Conservation (phyloP, 2,797 vertebrate species). For the Podargus strigoides region DNA sequence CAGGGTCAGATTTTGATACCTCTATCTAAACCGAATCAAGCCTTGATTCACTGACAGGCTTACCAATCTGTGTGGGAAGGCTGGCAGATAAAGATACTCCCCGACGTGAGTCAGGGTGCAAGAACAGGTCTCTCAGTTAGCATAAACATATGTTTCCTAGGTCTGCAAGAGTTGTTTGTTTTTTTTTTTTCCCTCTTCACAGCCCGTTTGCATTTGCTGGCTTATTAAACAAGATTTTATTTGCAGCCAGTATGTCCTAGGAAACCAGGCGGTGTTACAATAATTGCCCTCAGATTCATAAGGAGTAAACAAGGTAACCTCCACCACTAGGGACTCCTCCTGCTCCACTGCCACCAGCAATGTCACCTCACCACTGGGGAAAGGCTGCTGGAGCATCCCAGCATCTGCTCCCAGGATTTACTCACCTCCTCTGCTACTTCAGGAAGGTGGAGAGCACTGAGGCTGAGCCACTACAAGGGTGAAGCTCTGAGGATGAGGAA, state of each 20-base stretch:
- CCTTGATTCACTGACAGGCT: neutral
- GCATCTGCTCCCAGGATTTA: neutral
- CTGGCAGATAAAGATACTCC: neutral
- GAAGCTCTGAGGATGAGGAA: neutral
- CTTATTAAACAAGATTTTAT: constrained; percentile 27
- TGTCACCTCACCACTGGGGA: neutral
- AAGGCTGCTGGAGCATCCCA: neutral
- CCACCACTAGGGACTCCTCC: neutral
- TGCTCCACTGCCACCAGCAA: neutral
- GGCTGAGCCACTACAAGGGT: neutral
- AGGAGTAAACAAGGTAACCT: neutral
- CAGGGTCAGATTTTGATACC: neutral
- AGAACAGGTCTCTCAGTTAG: constrained; percentile 40
- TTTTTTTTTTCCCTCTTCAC: neutral
- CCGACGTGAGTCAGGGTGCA: neutral
- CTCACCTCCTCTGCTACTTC: neutral
- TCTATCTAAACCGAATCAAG: neutral
- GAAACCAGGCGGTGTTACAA: neutral
- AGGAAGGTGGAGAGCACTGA: neutral
- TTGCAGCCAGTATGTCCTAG: neutral
- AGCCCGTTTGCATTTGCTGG: neutral
- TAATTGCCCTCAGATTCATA: neutral
- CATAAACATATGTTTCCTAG: constrained; percentile 36
- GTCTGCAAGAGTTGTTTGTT: neutral
- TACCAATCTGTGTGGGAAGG: neutral